Percentiles rank a stretch among this genome's conserved stretches.
phyloP scores from a whole-genome alignment of 2,113 vertebrate species.

The Okapia johnstoni region DNA sequence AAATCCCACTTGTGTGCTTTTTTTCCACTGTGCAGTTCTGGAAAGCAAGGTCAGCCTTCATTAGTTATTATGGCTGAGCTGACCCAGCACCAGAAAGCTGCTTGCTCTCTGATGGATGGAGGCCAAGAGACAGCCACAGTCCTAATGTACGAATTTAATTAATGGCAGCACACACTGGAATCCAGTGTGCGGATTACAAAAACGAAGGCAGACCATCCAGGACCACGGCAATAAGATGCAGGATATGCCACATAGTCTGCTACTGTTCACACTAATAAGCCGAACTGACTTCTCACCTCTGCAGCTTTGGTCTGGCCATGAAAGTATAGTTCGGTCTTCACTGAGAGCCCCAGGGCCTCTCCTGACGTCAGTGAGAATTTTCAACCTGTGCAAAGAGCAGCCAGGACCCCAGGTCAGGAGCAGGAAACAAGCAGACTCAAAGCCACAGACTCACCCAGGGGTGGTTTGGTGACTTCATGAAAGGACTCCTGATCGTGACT shows the following conservation, averaged over 20 bases:
- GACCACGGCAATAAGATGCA: background rate
- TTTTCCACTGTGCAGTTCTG: background rate
- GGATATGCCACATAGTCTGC: background rate
- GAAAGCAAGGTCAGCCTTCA: background rate
- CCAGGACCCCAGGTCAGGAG: background rate
- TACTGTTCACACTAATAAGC: too few species aligned
- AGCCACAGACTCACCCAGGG: background rate
- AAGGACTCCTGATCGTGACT: background rate
- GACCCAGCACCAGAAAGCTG: background rate
- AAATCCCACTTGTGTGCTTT: background rate
- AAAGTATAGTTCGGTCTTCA: background rate
- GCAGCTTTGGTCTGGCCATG: background rate
- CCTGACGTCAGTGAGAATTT: background rate
- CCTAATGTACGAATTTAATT: constrained; percentile 9
- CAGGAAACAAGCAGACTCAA: background rate
- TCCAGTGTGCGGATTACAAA: background rate
- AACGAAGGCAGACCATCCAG: background rate
- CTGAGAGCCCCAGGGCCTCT: background rate
- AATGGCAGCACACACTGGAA: background rate
- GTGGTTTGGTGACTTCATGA: background rate
- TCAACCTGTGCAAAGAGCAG: background rate
- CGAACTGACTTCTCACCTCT: background rate
- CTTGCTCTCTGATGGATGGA: background rate
- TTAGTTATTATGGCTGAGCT: background rate
- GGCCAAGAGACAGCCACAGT: background rate